Conservation (phyloP, 2,888 invertebrate species). For the Adineta ricciae region DNA sequence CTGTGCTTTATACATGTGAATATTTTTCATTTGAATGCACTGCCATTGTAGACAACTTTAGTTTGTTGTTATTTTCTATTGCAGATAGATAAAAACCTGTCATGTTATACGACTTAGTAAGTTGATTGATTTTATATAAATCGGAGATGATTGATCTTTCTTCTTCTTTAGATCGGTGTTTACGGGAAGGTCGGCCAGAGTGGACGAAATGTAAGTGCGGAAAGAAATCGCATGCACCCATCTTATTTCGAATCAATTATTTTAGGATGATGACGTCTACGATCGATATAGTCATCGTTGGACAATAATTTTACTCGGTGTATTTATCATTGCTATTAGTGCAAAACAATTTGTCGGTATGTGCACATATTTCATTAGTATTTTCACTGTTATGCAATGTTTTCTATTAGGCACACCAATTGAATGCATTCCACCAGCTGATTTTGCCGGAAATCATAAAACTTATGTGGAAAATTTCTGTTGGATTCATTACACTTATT, state of each 20-base stretch:
- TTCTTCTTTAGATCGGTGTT: background rate
- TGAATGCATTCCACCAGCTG: slow-evolving; percentile 19
- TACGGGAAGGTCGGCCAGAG: slow-evolving; percentile 9
- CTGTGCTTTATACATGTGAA: background rate
- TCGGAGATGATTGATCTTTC: background rate
- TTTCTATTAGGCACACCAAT: background rate
- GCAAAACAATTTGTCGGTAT: slow-evolving; percentile 22
- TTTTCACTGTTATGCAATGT: background rate
- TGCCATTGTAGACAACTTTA: background rate
- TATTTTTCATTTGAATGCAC: background rate
- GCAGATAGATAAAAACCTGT: background rate
- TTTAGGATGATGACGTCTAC: slow-evolving; percentile 15
- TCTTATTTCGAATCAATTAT: too few relatives aligned
- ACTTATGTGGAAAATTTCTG: slow-evolving; percentile 11
- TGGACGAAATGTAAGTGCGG: background rate
- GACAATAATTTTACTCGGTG: slow-evolving; percentile 1
- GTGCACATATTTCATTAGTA: background rate
- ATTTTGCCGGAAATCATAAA: slow-evolving; percentile 8
- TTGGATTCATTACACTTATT: slow-evolving; percentile 20
- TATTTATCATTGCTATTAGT: slow-evolving; percentile 19
- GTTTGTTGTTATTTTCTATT: background rate
- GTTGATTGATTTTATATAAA: background rate
- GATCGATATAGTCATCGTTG: slow-evolving; percentile 9
- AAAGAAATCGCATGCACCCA: too few relatives aligned
- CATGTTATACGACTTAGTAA: background rate